phyloP scores from a whole-genome alignment of 2,888 invertebrate species.

The Leucania comma region DNA sequence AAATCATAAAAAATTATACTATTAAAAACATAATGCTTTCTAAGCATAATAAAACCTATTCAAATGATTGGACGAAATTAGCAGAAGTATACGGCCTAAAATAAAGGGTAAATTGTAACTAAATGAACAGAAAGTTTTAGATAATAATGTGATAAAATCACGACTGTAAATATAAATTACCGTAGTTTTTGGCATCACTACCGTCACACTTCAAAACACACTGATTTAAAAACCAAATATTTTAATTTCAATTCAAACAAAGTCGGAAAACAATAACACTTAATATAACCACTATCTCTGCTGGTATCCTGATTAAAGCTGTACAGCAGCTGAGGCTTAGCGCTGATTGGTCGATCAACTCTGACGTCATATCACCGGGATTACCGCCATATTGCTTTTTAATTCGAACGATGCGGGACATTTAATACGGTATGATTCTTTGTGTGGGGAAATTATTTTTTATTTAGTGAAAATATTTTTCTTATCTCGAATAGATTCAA shows the following conservation, averaged over 20 bases:
- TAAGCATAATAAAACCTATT: not conserved
- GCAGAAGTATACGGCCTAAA: not conserved
- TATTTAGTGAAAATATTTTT: too few species aligned
- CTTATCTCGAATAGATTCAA: too few species aligned
- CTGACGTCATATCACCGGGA: constrained; percentile 55
- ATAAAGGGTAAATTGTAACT: not conserved
- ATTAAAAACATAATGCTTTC: too few species aligned
- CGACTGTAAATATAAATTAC: not conserved
- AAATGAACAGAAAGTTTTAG: not conserved
- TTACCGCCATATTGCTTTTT: constrained; percentile 61
- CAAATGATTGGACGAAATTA: not conserved
- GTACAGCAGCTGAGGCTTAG: constrained; percentile 58
- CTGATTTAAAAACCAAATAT: not conserved
- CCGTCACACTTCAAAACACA: not conserved
- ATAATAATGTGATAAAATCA: too few species aligned
- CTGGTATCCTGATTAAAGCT: constrained; percentile 53
- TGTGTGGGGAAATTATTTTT: not conserved
- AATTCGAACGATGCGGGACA: constrained; percentile 41
- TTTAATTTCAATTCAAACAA: not conserved
- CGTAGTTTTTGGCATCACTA: not conserved
- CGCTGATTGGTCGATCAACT: constrained; percentile 59
- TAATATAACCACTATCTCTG: constrained; percentile 20
- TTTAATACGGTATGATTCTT: constrained; percentile 8
- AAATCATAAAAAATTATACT: too few species aligned
- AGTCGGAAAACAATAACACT: constrained; percentile 23